A percentile compares a stretch with the other conserved stretches of the same genome.
Evolutionary conservation across 2,888 invertebrate genomes (phyloP).

Genomic region (Zygothrica quintamaculata): DNA sequence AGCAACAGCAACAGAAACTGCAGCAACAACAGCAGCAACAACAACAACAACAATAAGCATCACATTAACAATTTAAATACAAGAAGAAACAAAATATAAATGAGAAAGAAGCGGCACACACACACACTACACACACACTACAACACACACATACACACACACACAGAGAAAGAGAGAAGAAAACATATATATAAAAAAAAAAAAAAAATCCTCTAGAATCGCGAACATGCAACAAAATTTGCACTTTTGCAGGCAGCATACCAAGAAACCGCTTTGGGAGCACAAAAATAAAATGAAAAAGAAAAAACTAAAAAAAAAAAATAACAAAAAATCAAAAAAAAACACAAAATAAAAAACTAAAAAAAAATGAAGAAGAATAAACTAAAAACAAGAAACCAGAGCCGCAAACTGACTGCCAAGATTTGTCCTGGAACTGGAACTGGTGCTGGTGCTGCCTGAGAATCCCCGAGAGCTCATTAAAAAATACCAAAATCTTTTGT

Average conservation of each 20-base stretch:
- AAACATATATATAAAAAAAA: constrained; percentile 32
- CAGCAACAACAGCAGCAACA: constrained; percentile 26
- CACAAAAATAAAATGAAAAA: constrained; percentile 17
- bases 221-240: constrained; percentile 65
- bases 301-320: constrained; percentile 9
- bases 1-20: constrained; percentile 14
- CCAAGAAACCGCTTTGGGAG: constrained; percentile 54
- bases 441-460: constrained; percentile 51
- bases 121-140: constrained; percentile 32
- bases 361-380: constrained; percentile 11
- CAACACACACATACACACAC: constrained; percentile 35
- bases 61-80: constrained; percentile 79
- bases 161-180: constrained; percentile 42
- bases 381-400: constrained; percentile 18
- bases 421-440: constrained; percentile 22
- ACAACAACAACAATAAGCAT: constrained; percentile 44
- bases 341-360: constrained; percentile 14
- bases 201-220: constrained; percentile 20
- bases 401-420: constrained; percentile 14
- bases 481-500: constrained; percentile 83
- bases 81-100: constrained; percentile 66
- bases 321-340: constrained; percentile 11
- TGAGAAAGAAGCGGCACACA: constrained; percentile 57
- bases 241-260: constrained; percentile 67
- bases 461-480: constrained; percentile 81